phyloP scores from a whole-genome alignment of 2,113 vertebrate species.

The Pachypanchax playfairii region DNA sequence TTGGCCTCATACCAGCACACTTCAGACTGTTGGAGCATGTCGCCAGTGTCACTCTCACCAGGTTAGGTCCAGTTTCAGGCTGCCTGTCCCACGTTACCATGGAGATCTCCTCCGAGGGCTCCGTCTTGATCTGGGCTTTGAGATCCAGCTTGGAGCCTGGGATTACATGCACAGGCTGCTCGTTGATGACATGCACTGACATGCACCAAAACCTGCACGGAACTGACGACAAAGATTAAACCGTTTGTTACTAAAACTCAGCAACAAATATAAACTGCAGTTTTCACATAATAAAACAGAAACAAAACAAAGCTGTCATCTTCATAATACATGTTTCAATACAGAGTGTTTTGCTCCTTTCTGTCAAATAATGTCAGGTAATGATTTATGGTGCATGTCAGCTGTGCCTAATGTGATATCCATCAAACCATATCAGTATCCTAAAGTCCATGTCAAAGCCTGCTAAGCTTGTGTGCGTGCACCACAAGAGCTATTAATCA shows the following conservation, averaged over 20 bases:
- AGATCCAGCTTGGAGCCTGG: slow-evolving; percentile 59
- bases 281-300: slow-evolving; percentile 3
- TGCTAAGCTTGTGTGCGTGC: slow-evolving; percentile 25
- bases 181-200: slow-evolving; percentile 62
- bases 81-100: slow-evolving; percentile 69
- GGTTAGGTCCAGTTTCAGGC: slow-evolving; percentile 28
- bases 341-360: slow-evolving; percentile 40
- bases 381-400: slow-evolving; percentile 62
- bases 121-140: slow-evolving; percentile 49
- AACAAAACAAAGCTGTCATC: slow-evolving; percentile 27
- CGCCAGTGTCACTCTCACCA: slow-evolving; percentile 50
- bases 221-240: slow-evolving; percentile 52
- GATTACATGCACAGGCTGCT: slow-evolving; percentile 60
- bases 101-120: slow-evolving; percentile 40
- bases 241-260: not conserved
- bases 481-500: slow-evolving; percentile 51
- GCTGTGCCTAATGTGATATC: slow-evolving; percentile 63
- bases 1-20: slow-evolving; percentile 37
- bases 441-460: slow-evolving; percentile 54
- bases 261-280: not conserved
- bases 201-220: slow-evolving; percentile 46
- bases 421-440: slow-evolving; percentile 61
- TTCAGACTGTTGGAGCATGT: slow-evolving; percentile 46
- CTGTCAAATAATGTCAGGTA: slow-evolving; percentile 52
- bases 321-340: slow-evolving; percentile 39